Base-by-base conservation (phyloP, 2,113 vertebrate species). In the Macrotis lagotis region DNA sequence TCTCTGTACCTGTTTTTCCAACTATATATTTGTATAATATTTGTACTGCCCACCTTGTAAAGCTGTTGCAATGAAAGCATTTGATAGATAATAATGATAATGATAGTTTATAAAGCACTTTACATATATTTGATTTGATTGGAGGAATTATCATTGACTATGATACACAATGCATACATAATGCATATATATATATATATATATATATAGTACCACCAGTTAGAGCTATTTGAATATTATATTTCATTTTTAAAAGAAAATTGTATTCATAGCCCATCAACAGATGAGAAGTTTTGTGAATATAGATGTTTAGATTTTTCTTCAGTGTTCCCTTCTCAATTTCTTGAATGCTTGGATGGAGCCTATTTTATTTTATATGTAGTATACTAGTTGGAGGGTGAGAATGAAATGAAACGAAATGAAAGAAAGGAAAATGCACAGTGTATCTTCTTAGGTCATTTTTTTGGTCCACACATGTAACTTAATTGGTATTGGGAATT, bases 241-340 rank as follows among this genome's bases (percentile, higher is more conserved):
- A 53, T 93, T 91, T 59, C 3, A 12, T 48, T 49, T 88, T 97
- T 94, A 96, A 97, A 96, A 96, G 93, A 96, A 93, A 52, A 93
- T 66, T 74, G 55, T 74, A 91, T 74, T 91, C 94, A 88, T 48
- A 94, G 96, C 55, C 52, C 50, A 89, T 88, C 92, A 91, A 94
- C 50, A 95, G 93, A 50, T 95, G 92, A 91, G 74, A 96, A 94
- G 92, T 50, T 96, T 51, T 88, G 50, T 94, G 83, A 53, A 94
- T 93, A 92, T 91, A 95, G 59, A 52, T 12, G 50, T 47, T 51
- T 51, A 25, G 88, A 28, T 93, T 89, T 53, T 55, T 89, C 47
- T 90, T 94, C 26, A 51, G 0, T 0, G 26, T 52, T 95, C 50
- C 50, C 44, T 95, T 93, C 26, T 90, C 66, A 90, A 93, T 92